Conservation (phyloP, 1,140 invertebrate species). For the Hylaeus anthracinus region DNA sequence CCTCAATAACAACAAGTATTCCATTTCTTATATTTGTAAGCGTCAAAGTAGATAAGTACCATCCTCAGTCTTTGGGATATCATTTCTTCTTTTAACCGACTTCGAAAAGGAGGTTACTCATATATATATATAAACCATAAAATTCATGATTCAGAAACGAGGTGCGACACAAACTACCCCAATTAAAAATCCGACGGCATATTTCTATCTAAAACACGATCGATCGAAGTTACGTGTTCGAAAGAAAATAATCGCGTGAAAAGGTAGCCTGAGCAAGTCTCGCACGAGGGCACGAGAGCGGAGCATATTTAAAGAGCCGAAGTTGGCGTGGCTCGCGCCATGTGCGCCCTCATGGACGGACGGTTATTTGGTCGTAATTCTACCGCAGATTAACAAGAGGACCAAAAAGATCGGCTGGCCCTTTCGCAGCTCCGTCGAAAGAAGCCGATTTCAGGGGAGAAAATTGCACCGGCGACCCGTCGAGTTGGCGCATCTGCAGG, state of each 20-base stretch:
- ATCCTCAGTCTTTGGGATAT: too few species aligned
- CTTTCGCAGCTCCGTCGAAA: neutral
- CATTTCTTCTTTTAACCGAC: too few species aligned
- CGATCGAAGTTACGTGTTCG: too few species aligned
- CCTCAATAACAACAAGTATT: too few species aligned
- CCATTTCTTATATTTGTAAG: too few species aligned
- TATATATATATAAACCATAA: too few species aligned
- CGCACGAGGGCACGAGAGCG: neutral
- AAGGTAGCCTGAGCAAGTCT: neutral
- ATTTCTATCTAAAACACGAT: too few species aligned
- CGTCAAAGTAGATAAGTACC: too few species aligned
- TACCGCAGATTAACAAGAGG: neutral
- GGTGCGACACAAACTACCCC: too few species aligned
- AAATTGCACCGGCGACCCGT: constrained; percentile 25
- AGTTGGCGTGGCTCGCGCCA: neutral
- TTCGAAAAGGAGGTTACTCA: too few species aligned
- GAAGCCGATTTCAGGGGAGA: constrained; percentile 23
- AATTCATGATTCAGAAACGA: too few species aligned
- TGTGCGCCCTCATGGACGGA: neutral
- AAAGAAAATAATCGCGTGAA: neutral
- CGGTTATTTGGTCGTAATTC: constrained; percentile 6
- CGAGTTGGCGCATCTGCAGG: constrained; percentile 10
- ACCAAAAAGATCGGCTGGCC: neutral
- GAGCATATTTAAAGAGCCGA: neutral
- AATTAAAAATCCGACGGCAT: too few species aligned